Conservation (phyloP, 2,113 vertebrate species). For the Xenopus tropicalis region UCB_Xtro_10.0 CM004445.2:103422001-103422500, state of each 20-base stretch:
- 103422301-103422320: slow-evolving; percentile 38
- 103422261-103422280: slow-evolving; percentile 60
- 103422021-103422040: too few species aligned
- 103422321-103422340: slow-evolving; percentile 43
- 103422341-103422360: slow-evolving; percentile 56
- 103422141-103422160: not conserved
- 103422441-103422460: slow-evolving; percentile 47
- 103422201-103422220: slow-evolving; percentile 41
- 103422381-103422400: slow-evolving; percentile 27
- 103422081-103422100: not conserved
- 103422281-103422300: slow-evolving; percentile 45
- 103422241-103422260: slow-evolving; percentile 62
- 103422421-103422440: slow-evolving; percentile 44
- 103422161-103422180: not conserved
- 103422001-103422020: too few species aligned
- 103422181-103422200: slow-evolving; percentile 30
- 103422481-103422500: slow-evolving; percentile 21
- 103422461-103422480: slow-evolving; percentile 22
- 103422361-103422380: slow-evolving; percentile 27
- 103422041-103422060: too few species aligned
- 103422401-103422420: slow-evolving; percentile 43
- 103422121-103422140: slow-evolving; percentile 21
- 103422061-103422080: too few species aligned
- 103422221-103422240: slow-evolving; percentile 50
- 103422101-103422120: slow-evolving; percentile 1